Evolutionary conservation across 2,888 invertebrate species (phyloP).

Genomic region (Cyrtodaria siliqua): DNA sequence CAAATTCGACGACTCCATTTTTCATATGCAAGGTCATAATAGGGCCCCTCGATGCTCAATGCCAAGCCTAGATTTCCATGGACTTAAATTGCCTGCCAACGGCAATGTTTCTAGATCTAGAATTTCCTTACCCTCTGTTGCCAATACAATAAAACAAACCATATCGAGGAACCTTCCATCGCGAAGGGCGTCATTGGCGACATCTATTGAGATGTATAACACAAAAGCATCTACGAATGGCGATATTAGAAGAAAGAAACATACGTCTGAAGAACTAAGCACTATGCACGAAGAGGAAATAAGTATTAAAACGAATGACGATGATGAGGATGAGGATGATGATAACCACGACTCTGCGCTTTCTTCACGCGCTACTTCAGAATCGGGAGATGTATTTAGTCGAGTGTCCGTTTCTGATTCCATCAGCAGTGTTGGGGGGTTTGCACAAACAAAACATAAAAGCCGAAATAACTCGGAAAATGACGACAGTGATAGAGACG

Average conservation of each 20-base stretch:
- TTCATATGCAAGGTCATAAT: constrained; percentile 38
- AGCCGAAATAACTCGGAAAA: constrained; percentile 34
- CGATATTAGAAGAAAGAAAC: constrained; percentile 46
- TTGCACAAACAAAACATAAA: constrained; percentile 2
- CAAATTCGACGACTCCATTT: constrained; percentile 72
- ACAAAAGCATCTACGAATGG: constrained; percentile 40
- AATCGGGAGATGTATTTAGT: constrained; percentile 50
- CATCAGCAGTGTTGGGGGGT: constrained; percentile 30
- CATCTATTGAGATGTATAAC: constrained; percentile 25
- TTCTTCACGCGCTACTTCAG: constrained; percentile 56
- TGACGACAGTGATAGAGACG: constrained; percentile 39
- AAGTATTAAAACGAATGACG: too few species aligned
- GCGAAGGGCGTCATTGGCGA: constrained; percentile 47
- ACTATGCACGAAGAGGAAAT: constrained; percentile 60
- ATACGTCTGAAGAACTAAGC: constrained; percentile 43
- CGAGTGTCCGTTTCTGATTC: constrained; percentile 44
- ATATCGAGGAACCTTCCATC: constrained; percentile 41
- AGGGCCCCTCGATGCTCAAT: constrained; percentile 49
- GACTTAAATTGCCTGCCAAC: constrained; percentile 40
- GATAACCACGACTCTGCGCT: constrained; percentile 38
- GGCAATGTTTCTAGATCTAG: constrained; percentile 33
- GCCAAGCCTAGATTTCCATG: constrained; percentile 58
- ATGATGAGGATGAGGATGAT: constrained; percentile 3
- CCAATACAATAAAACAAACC: constrained; percentile 55
- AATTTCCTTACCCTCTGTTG: constrained; percentile 44